Evolutionary conservation across 2,888 invertebrate species (phyloP).

Genomic region (Drosophila niveifrons): DNA sequence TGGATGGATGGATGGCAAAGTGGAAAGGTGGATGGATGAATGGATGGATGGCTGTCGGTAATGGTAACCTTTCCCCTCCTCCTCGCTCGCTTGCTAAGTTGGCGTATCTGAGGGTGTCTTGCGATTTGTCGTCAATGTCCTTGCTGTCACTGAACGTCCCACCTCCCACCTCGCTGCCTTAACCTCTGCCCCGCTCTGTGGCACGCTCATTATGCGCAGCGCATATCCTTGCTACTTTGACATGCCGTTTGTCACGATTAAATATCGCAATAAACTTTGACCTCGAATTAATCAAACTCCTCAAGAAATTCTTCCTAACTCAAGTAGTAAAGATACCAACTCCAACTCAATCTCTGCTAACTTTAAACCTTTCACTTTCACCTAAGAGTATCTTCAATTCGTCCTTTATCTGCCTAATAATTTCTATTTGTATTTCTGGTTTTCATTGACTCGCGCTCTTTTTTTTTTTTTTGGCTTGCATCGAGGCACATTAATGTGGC

Average conservation of each 20-base stretch:
- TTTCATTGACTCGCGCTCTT: slow-evolving; percentile 67
- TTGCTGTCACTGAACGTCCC: slow-evolving; percentile 31
- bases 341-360: no score
- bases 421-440: slow-evolving; percentile 36
- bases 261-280: neutral
- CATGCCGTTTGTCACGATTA: slow-evolving; percentile 8
- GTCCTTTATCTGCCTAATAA: neutral
- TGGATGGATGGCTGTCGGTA: slow-evolving; percentile 55
- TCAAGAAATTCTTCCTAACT: no score
- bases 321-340: no score
- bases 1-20: slow-evolving; percentile 19
- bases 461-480: slow-evolving; percentile 38
- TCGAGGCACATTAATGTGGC: slow-evolving; percentile 60
- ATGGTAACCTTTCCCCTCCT: slow-evolving; percentile 58
- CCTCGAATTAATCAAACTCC: neutral
- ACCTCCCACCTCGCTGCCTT: neutral
- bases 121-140: slow-evolving; percentile 67
- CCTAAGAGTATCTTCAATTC: slow-evolving; percentile 25
- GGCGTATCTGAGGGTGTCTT: slow-evolving; percentile 71
- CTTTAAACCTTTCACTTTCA: neutral
- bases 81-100: slow-evolving; percentile 28
- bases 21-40: slow-evolving; percentile 40
- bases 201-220: slow-evolving; percentile 2
- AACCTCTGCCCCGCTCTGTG: neutral
- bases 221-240: neutral